A percentile compares a stretch with the other conserved stretches of the same genome.
These are phyloP conservation scores for Ianthella basta DNA, from an alignment of 37 sponge, comb jelly and placozoan genomes.

Conservation along the genomic window DNA sequence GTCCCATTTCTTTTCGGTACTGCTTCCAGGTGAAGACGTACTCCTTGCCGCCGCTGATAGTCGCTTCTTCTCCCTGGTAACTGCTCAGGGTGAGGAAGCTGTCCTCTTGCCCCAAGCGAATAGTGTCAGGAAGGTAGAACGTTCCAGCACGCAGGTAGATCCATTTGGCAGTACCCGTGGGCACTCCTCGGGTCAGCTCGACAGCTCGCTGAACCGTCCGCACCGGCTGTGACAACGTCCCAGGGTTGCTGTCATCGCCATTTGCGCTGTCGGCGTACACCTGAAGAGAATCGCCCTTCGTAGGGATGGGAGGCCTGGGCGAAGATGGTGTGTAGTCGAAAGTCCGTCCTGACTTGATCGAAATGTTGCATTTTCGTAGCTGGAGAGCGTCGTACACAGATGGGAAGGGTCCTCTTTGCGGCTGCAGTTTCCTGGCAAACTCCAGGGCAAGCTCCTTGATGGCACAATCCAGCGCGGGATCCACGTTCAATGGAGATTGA, in stretches of 20 bases:
- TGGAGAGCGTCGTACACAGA: constrained; percentile 28
- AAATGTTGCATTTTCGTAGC: constrained; percentile 11
- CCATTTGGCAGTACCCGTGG: not conserved
- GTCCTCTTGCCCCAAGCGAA: constrained; percentile 45
- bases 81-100: constrained; percentile 46
- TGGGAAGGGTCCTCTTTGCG: not conserved
- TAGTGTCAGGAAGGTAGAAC: constrained; percentile 51
- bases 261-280: constrained; percentile 50
- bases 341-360: not conserved
- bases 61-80: constrained; percentile 32
- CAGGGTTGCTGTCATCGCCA: constrained; percentile 63
- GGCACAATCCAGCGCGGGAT: constrained; percentile 18
- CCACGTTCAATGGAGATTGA: constrained; percentile 30
- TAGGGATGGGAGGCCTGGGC: not conserved
- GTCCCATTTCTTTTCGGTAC: constrained; percentile 2
- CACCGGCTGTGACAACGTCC: constrained; percentile 45
- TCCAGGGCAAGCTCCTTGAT: not conserved
- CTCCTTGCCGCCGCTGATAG: constrained; percentile 56
- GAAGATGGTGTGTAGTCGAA: not conserved
- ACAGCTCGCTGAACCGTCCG: constrained; percentile 46
- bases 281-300: not conserved
- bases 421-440: constrained; percentile 19
- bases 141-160: constrained; percentile 54
- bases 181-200: not conserved
- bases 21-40: constrained; percentile 49